Conservation (phyloP, 2,888 invertebrate genomes). For the Auanema sp. region DNA sequence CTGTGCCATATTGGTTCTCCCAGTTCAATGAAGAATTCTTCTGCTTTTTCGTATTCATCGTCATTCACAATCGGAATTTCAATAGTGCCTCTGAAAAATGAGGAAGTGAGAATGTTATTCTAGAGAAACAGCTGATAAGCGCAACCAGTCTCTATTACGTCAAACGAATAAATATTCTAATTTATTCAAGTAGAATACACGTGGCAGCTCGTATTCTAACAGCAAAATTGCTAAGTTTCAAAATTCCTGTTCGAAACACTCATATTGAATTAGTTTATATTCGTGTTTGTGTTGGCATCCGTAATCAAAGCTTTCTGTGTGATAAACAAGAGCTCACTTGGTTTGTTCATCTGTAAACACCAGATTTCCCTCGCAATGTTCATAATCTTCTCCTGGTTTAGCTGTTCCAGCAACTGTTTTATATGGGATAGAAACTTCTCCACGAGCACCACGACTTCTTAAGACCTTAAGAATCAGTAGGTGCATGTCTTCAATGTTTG, state of each 20-base stretch:
- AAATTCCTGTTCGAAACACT: neutral
- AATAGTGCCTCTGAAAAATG: slow-evolving; percentile 78
- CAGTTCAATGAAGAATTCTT: slow-evolving; percentile 86
- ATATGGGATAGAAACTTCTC: slow-evolving; percentile 84
- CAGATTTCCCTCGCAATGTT: slow-evolving; percentile 77
- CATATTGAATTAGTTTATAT: neutral
- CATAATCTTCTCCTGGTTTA: slow-evolving; percentile 79
- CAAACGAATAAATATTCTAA: neutral
- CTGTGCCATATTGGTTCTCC: slow-evolving; percentile 77
- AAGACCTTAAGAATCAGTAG: slow-evolving; percentile 19
- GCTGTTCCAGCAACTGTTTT: slow-evolving; percentile 86
- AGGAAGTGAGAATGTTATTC: neutral
- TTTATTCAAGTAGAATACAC: neutral
- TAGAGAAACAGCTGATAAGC: neutral
- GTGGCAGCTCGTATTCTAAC: neutral
- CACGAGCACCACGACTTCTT: slow-evolving; percentile 78
- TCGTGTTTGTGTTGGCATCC: neutral
- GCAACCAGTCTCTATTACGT: neutral
- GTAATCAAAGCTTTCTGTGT: neutral
- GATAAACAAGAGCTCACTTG: slow-evolving; percentile 77
- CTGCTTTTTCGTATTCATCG: slow-evolving; percentile 96
- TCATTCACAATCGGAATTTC: slow-evolving; percentile 86
- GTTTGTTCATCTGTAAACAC: slow-evolving; percentile 95
- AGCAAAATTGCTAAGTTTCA: neutral
- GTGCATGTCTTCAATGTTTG: neutral